phyloP scores from a whole-genome alignment of 2,888 invertebrate species.

The Embidobia sp. region DNA sequence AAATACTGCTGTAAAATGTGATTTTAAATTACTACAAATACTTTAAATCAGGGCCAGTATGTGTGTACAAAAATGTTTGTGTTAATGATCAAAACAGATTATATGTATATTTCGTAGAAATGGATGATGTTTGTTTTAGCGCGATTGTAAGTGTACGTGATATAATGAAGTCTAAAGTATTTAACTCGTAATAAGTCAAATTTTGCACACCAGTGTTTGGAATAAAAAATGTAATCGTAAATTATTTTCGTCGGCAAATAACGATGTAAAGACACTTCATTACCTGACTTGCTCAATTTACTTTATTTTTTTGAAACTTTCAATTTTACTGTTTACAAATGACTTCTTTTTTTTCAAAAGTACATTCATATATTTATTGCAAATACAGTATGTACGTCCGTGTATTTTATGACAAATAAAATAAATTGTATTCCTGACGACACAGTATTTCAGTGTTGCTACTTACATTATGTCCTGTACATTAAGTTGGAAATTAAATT shows the following conservation, averaged over 20 bases:
- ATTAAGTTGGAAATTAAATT: too few species aligned
- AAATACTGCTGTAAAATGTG: slow-evolving; percentile 39
- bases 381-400: slow-evolving; percentile 38
- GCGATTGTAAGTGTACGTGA: neutral
- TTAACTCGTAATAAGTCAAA: slow-evolving; percentile 13
- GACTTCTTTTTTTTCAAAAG: slow-evolving; percentile 30
- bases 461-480: too few species aligned
- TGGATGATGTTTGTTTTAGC: too few species aligned
- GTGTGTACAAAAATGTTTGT: slow-evolving; percentile 34
- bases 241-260: neutral
- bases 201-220: neutral
- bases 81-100: neutral
- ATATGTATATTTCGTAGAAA: too few species aligned
- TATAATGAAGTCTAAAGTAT: slow-evolving; percentile 22
- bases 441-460: slow-evolving; percentile 4
- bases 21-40: slow-evolving; percentile 35
- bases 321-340: neutral
- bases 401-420: slow-evolving; percentile 44
- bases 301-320: slow-evolving; percentile 4
- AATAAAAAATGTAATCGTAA: neutral
- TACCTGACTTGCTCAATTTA: slow-evolving; percentile 22
- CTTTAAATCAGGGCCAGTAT: slow-evolving; percentile 53
- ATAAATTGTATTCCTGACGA: slow-evolving; percentile 38
- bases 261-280: slow-evolving; percentile 2
- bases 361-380: slow-evolving; percentile 42